phyloP scores from a whole-genome alignment of 2,797 vertebrate genomes.

The Aphelocoma californica region DNA sequence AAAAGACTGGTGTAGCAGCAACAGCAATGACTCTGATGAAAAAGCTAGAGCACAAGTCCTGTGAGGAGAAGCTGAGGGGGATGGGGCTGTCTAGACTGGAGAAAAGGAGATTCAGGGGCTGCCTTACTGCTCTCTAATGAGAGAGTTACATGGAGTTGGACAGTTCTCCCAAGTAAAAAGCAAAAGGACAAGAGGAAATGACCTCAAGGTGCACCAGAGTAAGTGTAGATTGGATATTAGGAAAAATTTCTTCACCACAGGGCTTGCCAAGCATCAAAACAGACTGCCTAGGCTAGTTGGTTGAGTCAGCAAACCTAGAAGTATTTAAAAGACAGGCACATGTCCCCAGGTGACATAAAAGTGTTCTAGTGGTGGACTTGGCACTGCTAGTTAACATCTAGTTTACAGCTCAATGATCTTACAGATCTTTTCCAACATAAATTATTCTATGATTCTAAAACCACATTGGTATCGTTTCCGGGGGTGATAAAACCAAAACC shows the following conservation, averaged over 20 bases:
- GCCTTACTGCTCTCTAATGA: too few species aligned
- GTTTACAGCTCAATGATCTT: background rate
- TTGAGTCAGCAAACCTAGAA: background rate
- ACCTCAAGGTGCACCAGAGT: background rate
- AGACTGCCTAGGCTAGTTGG: background rate
- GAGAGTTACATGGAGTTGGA: background rate
- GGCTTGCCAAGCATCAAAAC: background rate
- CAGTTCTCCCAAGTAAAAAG: background rate
- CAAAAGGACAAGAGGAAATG: background rate
- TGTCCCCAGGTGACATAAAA: background rate
- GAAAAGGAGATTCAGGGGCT: background rate
- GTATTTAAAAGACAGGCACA: background rate
- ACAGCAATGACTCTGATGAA: background rate
- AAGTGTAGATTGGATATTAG: background rate
- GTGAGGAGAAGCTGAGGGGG: background rate
- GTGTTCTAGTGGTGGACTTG: background rate
- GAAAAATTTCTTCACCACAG: background rate
- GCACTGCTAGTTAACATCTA: background rate
- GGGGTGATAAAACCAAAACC: background rate
- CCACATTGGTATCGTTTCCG: background rate
- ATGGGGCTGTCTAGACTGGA: background rate
- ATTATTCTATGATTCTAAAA: background rate
- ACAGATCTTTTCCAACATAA: background rate
- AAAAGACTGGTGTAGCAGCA: background rate
- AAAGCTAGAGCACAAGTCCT: background rate